These are phyloP conservation scores for Gasterosteus aculeatus DNA, from an alignment of 2,113 vertebrate species.

Conservation along the genomic window DNA sequence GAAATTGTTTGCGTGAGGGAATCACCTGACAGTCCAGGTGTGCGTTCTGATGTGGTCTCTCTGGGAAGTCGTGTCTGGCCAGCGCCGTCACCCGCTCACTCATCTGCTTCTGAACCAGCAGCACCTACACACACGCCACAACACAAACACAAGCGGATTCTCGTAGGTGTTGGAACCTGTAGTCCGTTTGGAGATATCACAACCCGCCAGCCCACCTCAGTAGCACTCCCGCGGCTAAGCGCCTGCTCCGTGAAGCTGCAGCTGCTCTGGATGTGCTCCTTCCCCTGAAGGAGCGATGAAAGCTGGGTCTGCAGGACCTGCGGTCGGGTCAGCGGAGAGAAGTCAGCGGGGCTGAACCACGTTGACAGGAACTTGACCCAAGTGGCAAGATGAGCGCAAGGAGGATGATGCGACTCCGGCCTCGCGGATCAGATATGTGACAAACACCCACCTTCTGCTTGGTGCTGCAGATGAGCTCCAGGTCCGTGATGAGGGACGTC, in stretches of 20 bases:
- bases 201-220: constrained; percentile 74
- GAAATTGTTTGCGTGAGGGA: not conserved
- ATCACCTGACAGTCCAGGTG: constrained; percentile 88
- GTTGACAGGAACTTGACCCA: not conserved
- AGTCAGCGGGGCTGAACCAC: not conserved
- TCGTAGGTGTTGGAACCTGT: not conserved
- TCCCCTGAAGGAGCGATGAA: constrained; percentile 88
- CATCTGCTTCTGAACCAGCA: constrained; percentile 96
- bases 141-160: not conserved
- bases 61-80: constrained; percentile 88
- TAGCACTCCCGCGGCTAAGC: constrained; percentile 89
- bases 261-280: constrained; percentile 94
- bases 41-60: constrained; percentile 91
- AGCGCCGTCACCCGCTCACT: constrained; percentile 89
- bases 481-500: constrained; percentile 86
- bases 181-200: not conserved
- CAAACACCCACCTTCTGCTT: constrained; percentile 85
- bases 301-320: constrained; percentile 94
- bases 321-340: not conserved
- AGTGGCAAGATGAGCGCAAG: not conserved
- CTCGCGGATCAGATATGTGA: not conserved
- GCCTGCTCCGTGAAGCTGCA: constrained; percentile 95
- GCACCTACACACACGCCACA: constrained; percentile 72
- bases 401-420: too few species aligned
- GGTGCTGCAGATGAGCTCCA: constrained; percentile 75